Base-by-base conservation (phyloP, 2,797 vertebrate species). In the Esox masquinongy region DNA sequence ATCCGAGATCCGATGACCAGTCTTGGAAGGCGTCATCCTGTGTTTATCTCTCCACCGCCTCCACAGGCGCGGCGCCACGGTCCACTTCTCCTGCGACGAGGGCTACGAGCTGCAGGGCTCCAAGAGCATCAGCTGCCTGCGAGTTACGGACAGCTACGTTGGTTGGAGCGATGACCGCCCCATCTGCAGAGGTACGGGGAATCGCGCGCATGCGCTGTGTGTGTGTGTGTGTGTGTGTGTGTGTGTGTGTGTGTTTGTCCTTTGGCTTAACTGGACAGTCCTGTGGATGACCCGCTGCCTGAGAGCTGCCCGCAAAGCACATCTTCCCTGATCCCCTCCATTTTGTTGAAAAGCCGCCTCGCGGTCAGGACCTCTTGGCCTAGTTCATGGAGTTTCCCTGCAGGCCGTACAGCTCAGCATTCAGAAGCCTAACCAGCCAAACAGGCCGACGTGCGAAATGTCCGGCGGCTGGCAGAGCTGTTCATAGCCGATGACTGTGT, bases 161-260 rank as follows among this genome's bases (percentile, higher is more conserved):
- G 98, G 98, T 17, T 99, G 98, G 98, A 99, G 97, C 31, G 98
- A 99, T 85, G 98, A 99, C 83, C 92, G 97, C 75, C 98, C 98
- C 0, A 96, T 98, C 83, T 99, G 98, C 92, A 95, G 97, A 97
- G 98, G 98, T 99, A 93, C 80, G 79, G 67, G 50, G 61, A 12
- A 6, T n/a, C 31, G 3, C 29, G 29, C 29, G 29, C 29, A 31
- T 3, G 29, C 29, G 29, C 8, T 34, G 34, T 15, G 77, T 77
- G 24, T 1, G 61, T 49, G 4, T 72, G 6, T 56, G 24, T 72
- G 61, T 29, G 67, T 14, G 31, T 67, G 31, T 70, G 68, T 73
- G 22, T 78, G 70, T 39, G 16, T 43, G 50, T 50, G n/a, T 24
- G 26, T 39, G 19, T 72, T 14, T 11, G 63, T 79, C 39, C 71